Evolutionary conservation across 2,888 invertebrate species (phyloP).

Genomic region (Alentia gelatinosa): DNA sequence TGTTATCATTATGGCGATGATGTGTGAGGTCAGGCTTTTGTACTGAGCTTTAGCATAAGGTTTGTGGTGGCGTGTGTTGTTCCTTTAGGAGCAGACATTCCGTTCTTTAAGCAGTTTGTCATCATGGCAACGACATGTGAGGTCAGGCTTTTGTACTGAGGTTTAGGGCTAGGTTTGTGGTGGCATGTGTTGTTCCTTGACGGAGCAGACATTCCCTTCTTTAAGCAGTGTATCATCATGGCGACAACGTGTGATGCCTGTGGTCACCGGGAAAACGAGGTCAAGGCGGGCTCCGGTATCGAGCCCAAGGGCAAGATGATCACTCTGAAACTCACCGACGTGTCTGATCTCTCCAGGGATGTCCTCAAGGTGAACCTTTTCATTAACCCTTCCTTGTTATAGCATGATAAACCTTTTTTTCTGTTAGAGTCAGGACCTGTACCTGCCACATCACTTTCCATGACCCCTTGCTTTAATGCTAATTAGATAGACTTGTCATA

Average conservation of each 20-base stretch:
- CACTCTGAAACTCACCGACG: constrained; percentile 86
- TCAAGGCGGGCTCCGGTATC: constrained; percentile 95
- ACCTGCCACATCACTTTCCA: too few species aligned
- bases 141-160: too few species aligned
- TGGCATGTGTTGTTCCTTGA: neutral
- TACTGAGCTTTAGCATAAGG: too few species aligned
- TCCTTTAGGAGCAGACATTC: constrained; percentile 92
- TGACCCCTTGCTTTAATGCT: neutral
- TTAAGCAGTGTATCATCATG: constrained; percentile 98
- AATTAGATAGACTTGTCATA: neutral
- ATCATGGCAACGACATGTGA: constrained; percentile 98
- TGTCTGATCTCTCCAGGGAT: constrained; percentile 93
- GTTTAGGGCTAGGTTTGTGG: too few species aligned
- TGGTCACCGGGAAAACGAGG: constrained; percentile 96
- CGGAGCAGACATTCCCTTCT: constrained; percentile 91
- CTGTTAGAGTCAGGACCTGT: too few species aligned
- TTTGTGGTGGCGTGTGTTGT: too few species aligned
- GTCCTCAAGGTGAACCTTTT: constrained; percentile 89
- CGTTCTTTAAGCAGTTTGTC: constrained; percentile 96
- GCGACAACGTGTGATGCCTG: constrained; percentile 95
- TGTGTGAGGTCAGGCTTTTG: too few species aligned
- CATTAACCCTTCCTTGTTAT: neutral
- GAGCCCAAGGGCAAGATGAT: constrained; percentile 90
- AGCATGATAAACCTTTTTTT: too few species aligned
- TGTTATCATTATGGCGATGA: too few species aligned